phyloP scores from a whole-genome alignment of 1,140 invertebrate species.

The Pseudomyrmex cubaensis region DNA sequence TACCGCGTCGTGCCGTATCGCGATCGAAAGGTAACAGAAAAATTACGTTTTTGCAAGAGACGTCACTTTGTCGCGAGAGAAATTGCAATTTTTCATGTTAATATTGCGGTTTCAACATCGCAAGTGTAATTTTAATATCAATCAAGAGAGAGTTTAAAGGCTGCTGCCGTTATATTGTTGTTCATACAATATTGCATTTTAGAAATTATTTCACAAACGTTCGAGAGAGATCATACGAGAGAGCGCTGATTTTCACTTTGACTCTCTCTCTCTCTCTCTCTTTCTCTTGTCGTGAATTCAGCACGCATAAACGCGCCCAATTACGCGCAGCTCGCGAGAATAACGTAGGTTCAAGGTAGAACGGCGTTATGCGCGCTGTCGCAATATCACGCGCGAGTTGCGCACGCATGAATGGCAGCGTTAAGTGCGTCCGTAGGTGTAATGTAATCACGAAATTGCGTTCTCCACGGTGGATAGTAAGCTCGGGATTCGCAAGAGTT shows the following conservation, averaged over 20 bases:
- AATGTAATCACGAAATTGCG: conserved; percentile 38
- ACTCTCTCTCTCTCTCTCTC: not conserved
- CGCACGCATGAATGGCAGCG: conserved; percentile 24
- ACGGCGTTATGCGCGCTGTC: not conserved
- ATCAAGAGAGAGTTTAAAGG: not conserved
- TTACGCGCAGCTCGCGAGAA: not conserved
- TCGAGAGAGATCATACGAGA: too few relatives aligned
- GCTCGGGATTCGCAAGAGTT: not conserved
- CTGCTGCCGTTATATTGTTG: not conserved
- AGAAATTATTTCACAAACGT: too few relatives aligned
- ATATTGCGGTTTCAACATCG: not conserved
- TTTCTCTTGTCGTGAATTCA: not conserved
- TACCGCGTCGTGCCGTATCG: conserved; percentile 21
- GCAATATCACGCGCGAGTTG: conserved; percentile 11
- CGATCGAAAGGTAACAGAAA: conserved; percentile 11
- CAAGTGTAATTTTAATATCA: not conserved
- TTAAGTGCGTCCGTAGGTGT: conserved; percentile 14
- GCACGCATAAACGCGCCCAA: conserved; percentile 3
- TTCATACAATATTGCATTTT: too few relatives aligned
- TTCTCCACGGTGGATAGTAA: not conserved
- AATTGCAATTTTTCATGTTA: not conserved
- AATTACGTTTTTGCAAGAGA: conserved; percentile 28
- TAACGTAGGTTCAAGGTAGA: not conserved
- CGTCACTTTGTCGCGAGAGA: not conserved
- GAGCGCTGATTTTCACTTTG: not conserved